Conservation (phyloP, 2,888 invertebrate species). For the Pyrochroa serraticornis region DNA sequence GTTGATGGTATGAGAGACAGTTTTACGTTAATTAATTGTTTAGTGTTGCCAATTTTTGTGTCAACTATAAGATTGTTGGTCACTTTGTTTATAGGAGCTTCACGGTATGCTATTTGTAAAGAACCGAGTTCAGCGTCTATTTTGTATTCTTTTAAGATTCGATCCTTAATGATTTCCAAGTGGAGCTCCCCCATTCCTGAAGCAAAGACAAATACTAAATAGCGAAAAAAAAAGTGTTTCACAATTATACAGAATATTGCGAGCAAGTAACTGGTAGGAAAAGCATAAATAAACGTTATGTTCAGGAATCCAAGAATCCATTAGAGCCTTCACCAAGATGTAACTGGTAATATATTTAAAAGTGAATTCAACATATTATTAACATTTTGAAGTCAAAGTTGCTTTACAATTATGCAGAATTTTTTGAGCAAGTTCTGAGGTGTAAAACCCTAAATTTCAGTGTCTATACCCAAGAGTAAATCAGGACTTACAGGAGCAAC, state of each 20-base stretch:
- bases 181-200: conserved; percentile 97
- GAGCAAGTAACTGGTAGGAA: no score
- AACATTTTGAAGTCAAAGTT: no score
- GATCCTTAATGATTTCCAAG: conserved; percentile 89
- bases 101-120: conserved; percentile 90
- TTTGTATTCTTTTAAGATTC: conserved; percentile 86
- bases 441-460: no score
- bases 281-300: no score
- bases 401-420: no score
- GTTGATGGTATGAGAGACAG: conserved; percentile 65
- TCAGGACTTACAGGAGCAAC: no score
- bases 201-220: conserved; percentile 27
- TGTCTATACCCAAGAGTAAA: no score
- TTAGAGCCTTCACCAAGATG: no score
- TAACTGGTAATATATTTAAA: no score
- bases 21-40: conserved; percentile 67
- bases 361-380: no score
- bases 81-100: conserved; percentile 64
- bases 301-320: no score
- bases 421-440: no score
- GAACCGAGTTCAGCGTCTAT: conserved; percentile 86
- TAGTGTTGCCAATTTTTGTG: conserved; percentile 67
- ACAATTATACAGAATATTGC: neutral
- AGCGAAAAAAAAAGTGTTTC: neutral
- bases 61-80: conserved; percentile 63